Base-by-base conservation (phyloP, 2,888 invertebrate species). In the Neocrepidodera transversa region DNA sequence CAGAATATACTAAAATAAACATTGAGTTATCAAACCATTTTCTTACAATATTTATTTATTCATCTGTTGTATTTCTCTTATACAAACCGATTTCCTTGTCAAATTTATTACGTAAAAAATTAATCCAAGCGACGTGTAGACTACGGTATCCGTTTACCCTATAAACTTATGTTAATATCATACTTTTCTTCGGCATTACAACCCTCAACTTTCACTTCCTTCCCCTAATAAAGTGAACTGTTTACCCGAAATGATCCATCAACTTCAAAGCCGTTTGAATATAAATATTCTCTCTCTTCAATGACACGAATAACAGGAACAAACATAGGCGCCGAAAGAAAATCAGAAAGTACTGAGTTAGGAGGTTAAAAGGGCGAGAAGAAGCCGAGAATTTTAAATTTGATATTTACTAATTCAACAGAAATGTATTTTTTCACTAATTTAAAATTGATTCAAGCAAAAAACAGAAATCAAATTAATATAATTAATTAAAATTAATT, bases 251-350 rank as follows among this genome's bases (percentile, higher is more conserved):
- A 66, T 63, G 62, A 68, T 67, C 67, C 61, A 68, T 68, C 67
- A 68, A 63, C 65, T 66, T 67, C 67, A 66, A 56, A 64, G 64
- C 63, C 54, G 60, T 61, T 63, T 62, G 57, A 55, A 60, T 65
- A 56, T 55, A 55, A 62, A 55, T 62, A 42, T 42, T 42, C 42
- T 35, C 13, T 51, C n/a, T n/a, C 52, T 36, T 17, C 32, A 40
- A 49, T 47, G 52, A 35, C 52, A 59, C 60, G 63, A 60, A 58
- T 35, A 43, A 26, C 36, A 17, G 40, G 35, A 50, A 50, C 23
- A 45, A 28, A 17, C 57, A 57, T 26, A 16, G 43, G 57, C 57
- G 50, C 30, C 3, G 14, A n/a, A 28, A 13, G 40, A 11, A 14
- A 1, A n/a, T 23, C n/a, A n/a, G n/a, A n/a, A n/a, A n/a, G n/a